These are phyloP conservation scores for Drosophila funebris DNA, from an alignment of 1,140 invertebrate species.

Conservation along the genomic window DNA sequence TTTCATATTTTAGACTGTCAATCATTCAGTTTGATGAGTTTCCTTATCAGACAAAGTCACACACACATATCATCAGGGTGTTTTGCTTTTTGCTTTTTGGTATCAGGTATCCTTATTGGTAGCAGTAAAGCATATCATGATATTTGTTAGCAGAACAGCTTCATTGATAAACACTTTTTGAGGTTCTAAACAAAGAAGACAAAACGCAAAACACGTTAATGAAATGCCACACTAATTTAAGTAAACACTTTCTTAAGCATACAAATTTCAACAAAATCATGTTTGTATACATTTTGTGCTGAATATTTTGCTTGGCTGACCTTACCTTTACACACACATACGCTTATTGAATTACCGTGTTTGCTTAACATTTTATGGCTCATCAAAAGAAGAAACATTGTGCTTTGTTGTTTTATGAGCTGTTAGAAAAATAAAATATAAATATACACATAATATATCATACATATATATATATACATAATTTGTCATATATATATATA, in stretches of 20 bases:
- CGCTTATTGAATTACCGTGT: slow-evolving; percentile 13
- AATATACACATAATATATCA: neutral
- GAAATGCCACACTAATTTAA: slow-evolving; percentile 6
- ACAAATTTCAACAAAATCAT: too few relatives aligned
- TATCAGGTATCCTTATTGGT: too few relatives aligned
- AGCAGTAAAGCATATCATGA: too few relatives aligned
- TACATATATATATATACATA: too few relatives aligned
- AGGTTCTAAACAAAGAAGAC: neutral
- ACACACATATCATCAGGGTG: too few relatives aligned
- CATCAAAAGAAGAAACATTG: slow-evolving; percentile 2
- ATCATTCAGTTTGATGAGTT: too few relatives aligned
- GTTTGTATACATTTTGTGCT: too few relatives aligned
- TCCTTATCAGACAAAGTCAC: too few relatives aligned
- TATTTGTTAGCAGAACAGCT: neutral
- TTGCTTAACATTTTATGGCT: slow-evolving; percentile 16
- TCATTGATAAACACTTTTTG: neutral
- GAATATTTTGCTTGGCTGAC: too few relatives aligned
- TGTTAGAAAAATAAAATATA: slow-evolving; percentile 20
- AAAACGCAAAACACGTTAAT: neutral
- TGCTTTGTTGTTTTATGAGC: slow-evolving; percentile 32
- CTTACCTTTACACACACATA: neutral
- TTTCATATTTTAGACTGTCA: too few relatives aligned
- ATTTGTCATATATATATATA: too few relatives aligned
- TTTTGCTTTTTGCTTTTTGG: too few relatives aligned
- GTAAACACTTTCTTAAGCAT: neutral